These are phyloP conservation scores for Petromus typicus DNA, from an alignment of 2,113 vertebrate species.

Conservation along the genomic window DNA sequence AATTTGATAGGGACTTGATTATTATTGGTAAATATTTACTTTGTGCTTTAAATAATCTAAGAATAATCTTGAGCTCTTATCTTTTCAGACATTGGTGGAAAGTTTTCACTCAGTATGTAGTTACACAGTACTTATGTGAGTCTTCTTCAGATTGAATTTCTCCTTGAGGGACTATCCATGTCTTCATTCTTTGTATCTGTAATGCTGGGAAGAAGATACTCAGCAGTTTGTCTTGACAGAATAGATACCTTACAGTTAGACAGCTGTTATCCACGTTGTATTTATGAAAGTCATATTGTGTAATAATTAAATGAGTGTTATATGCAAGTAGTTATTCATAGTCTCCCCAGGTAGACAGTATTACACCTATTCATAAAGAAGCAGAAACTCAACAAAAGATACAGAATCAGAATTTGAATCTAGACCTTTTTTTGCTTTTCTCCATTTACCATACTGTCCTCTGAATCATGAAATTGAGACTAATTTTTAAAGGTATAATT, in stretches of 20 bases:
- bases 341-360: background rate
- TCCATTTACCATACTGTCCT: background rate
- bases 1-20: slow-evolving; percentile 6
- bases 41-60: slow-evolving; percentile 7
- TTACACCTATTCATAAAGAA: background rate
- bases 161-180: background rate
- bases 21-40: slow-evolving; percentile 15
- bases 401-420: background rate
- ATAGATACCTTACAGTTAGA: background rate
- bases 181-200: slow-evolving; percentile 27
- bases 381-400: background rate
- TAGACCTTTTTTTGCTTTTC: background rate
- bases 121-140: background rate
- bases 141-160: background rate
- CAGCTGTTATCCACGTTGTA: background rate
- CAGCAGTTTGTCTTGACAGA: background rate
- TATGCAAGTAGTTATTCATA: background rate
- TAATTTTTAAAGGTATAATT: slow-evolving; percentile 45
- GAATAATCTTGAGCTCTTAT: background rate
- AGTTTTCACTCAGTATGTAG: background rate
- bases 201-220: background rate
- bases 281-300: background rate
- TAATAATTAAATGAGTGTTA: background rate
- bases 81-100: slow-evolving; percentile 23
- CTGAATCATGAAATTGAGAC: background rate